These are phyloP conservation scores for Ceramica pisi DNA, from an alignment of 2,888 invertebrate species.

Conservation along the genomic window DNA sequence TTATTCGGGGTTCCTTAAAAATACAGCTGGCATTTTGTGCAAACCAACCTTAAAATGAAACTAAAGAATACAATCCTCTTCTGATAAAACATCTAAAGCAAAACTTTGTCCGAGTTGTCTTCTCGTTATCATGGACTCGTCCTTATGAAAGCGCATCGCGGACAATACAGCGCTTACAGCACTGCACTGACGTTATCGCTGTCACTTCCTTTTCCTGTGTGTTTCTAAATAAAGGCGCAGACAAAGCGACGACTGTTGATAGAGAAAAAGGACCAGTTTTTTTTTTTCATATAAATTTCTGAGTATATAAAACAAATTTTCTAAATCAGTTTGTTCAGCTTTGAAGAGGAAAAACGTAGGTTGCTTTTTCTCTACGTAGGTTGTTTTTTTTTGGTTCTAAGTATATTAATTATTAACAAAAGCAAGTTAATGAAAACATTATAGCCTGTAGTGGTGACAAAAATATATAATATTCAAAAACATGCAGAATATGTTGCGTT, in stretches of 20 bases:
- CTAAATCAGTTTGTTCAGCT: not conserved
- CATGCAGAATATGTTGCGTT: not conserved
- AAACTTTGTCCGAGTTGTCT: constrained; percentile 44
- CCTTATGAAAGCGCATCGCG: constrained; percentile 64
- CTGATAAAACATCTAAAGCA: constrained; percentile 14
- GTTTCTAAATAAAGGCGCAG: constrained; percentile 66
- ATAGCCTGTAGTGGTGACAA: not conserved
- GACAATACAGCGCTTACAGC: constrained; percentile 71
- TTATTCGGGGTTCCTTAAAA: not conserved
- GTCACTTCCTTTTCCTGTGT: constrained; percentile 71
- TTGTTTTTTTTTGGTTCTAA: too few relatives aligned
- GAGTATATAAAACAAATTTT: not conserved
- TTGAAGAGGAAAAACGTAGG: not conserved
- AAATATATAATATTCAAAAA: not conserved
- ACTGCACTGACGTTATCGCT: constrained; percentile 72
- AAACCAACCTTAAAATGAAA: not conserved
- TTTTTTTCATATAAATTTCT: constrained; percentile 8
- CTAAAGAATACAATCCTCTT: not conserved
- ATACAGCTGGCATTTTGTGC: not conserved
- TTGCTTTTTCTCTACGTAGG: too few relatives aligned
- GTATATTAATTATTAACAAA: too few relatives aligned
- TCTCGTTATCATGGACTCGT: constrained; percentile 41
- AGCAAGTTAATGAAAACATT: too few relatives aligned
- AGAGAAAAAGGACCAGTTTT: constrained; percentile 9
- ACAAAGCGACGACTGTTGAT: constrained; percentile 53